phyloP scores from a whole-genome alignment of 2,797 vertebrate genomes.

The Darevskia nairensis region DNA sequence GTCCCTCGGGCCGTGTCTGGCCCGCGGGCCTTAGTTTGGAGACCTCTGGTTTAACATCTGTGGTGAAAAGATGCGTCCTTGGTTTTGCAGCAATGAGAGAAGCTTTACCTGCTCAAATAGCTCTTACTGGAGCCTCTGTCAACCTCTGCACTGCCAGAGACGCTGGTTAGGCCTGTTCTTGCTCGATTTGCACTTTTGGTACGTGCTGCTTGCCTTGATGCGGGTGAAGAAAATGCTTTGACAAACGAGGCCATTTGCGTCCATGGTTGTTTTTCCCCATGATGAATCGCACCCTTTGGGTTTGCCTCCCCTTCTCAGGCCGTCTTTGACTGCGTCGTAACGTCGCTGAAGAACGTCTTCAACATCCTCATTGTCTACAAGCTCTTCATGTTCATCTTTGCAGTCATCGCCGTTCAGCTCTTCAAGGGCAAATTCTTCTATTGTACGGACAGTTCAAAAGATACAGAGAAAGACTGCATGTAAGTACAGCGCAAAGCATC shows the following conservation, averaged over 20 bases:
- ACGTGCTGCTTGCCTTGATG: background rate
- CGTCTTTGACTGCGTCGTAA: conserved; percentile 98
- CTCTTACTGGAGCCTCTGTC: background rate
- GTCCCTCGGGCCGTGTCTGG: no score
- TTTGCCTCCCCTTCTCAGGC: conserved; percentile 81
- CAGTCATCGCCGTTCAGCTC: conserved; percentile 97
- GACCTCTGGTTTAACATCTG: no score
- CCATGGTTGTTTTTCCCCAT: background rate
- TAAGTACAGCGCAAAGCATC: conserved; percentile 72
- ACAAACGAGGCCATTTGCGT: background rate
- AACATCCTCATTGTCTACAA: conserved; percentile 99
- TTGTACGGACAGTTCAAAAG: conserved; percentile 97
- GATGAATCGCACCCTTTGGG: conserved; percentile 18
- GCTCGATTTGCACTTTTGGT: no score
- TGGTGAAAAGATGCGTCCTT: background rate
- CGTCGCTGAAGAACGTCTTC: conserved; percentile 98
- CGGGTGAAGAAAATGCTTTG: background rate
- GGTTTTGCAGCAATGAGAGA: background rate
- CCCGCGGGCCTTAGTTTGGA: no score
- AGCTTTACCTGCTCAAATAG: background rate
- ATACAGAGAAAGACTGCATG: conserved; percentile 97
- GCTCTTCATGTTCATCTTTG: conserved; percentile 99
- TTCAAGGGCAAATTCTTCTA: conserved; percentile 99
- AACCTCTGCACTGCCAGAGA: background rate
- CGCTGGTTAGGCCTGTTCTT: background rate